phyloP scores from a whole-genome alignment of 2,113 vertebrate species.

The Vulpes vulpes region DNA sequence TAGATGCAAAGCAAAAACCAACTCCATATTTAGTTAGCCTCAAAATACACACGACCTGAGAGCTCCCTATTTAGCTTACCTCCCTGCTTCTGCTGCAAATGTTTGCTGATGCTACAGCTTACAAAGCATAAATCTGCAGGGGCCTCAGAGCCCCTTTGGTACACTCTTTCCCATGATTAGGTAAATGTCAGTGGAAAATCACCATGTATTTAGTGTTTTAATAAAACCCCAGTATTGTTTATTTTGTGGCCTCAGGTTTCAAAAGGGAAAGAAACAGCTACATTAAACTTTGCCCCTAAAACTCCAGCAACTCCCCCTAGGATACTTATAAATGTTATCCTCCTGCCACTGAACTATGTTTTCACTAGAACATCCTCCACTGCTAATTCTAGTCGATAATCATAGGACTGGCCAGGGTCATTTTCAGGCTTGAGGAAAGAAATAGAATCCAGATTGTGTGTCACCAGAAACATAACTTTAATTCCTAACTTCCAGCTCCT shows the following conservation, averaged over 20 bases:
- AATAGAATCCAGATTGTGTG: constrained; percentile 84
- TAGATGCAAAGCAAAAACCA: constrained; percentile 51
- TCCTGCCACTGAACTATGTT: constrained; percentile 60
- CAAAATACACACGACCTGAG: constrained; percentile 48
- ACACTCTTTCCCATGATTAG: constrained; percentile 63
- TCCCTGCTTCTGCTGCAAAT: constrained; percentile 57
- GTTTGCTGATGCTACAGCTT: constrained; percentile 75
- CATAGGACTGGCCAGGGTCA: constrained; percentile 79
- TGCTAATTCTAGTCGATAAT: constrained; percentile 82
- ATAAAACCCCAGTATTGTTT: constrained; percentile 76
- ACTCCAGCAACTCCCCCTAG: constrained; percentile 65
- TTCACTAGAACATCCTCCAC: constrained; percentile 54
- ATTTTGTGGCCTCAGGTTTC: constrained; percentile 64
- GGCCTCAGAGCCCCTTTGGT: constrained; percentile 36
- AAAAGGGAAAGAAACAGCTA: constrained; percentile 63
- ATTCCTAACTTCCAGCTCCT: constrained; percentile 79
- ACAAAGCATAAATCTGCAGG: constrained; percentile 60
- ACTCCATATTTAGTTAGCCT: constrained; percentile 68
- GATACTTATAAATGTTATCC: constrained; percentile 71
- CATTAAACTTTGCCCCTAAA: constrained; percentile 72
- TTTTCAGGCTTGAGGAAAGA: constrained; percentile 78
- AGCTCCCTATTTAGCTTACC: constrained; percentile 60
- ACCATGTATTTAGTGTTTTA: constrained; percentile 80
- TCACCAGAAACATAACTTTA: constrained; percentile 81
- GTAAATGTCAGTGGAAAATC: constrained; percentile 82